Evolutionary conservation across 2,797 vertebrate species (phyloP).

Genomic region (Cuculus canorus): DNA sequence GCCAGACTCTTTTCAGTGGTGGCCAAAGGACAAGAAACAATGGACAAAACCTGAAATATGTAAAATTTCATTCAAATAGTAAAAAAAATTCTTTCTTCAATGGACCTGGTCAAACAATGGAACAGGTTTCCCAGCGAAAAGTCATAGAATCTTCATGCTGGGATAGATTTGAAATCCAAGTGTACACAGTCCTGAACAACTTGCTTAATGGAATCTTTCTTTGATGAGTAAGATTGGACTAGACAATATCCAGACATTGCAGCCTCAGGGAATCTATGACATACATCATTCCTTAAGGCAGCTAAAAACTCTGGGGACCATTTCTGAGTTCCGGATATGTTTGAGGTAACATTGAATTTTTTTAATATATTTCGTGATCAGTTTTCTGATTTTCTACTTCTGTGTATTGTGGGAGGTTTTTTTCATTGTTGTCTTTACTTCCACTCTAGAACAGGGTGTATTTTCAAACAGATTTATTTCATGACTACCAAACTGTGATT

Average conservation of each 20-base stretch:
- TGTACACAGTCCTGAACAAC: not conserved
- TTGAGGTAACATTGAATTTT: not conserved
- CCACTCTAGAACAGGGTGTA: not conserved
- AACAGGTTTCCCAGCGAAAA: not conserved
- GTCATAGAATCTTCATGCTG: not conserved
- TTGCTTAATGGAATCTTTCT: not conserved
- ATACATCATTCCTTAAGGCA: not conserved
- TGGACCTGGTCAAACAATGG: not conserved
- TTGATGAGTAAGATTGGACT: not conserved
- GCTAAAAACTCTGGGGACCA: not conserved
- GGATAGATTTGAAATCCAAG: not conserved
- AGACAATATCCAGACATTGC: not conserved
- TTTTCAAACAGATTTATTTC: not conserved
- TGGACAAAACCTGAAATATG: not conserved
- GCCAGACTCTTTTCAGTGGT: not conserved
- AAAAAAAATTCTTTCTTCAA: not conserved
- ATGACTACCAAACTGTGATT: not conserved
- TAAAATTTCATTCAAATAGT: not conserved
- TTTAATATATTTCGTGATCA: accelerated
- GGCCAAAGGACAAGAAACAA: not conserved
- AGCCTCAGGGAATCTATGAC: not conserved
- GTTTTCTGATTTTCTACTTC: not conserved
- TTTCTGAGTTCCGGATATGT: not conserved
- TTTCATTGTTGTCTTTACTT: not conserved
- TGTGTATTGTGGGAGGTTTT: not conserved